Conservation (phyloP, 2,113 vertebrate species). For the Isichthys henryi region DNA sequence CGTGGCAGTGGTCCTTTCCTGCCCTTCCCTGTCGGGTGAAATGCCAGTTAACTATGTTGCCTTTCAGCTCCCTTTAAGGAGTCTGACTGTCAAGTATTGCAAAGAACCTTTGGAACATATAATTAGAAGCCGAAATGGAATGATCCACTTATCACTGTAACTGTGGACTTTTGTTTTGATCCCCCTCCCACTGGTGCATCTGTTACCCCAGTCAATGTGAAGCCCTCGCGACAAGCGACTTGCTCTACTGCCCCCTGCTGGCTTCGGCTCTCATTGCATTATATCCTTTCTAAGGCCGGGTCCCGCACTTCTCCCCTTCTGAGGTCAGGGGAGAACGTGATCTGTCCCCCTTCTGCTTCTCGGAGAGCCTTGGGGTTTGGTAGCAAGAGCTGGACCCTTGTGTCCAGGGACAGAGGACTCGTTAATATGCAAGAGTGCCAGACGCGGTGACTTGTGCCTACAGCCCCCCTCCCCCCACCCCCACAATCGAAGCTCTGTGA, state of each 20-base stretch:
- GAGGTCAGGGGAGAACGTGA: background rate
- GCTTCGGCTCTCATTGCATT: background rate
- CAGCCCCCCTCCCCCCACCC: background rate
- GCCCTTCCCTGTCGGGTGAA: background rate
- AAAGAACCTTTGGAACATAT: background rate
- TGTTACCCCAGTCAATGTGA: background rate
- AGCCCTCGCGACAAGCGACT: background rate
- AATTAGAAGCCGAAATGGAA: background rate
- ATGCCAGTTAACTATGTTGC: background rate
- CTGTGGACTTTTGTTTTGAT: background rate
- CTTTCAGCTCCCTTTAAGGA: background rate
- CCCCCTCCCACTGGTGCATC: background rate
- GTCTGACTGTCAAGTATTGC: background rate
- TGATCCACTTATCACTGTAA: background rate
- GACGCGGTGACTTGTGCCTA: background rate
- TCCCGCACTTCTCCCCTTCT: background rate
- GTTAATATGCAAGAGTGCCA: background rate
- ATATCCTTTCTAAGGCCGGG: background rate
- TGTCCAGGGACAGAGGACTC: background rate
- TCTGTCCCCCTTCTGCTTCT: background rate
- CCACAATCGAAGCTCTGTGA: background rate
- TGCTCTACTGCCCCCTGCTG: background rate
- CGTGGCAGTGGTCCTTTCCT: too few species aligned
- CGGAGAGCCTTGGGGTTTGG: background rate
- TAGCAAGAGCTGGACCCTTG: background rate